Percentiles rank a stretch among this genome's conserved stretches.
These are phyloP conservation scores for Phylloscopus collybita DNA, from an alignment of 2,797 vertebrate genomes.

Conservation along the genomic window DNA sequence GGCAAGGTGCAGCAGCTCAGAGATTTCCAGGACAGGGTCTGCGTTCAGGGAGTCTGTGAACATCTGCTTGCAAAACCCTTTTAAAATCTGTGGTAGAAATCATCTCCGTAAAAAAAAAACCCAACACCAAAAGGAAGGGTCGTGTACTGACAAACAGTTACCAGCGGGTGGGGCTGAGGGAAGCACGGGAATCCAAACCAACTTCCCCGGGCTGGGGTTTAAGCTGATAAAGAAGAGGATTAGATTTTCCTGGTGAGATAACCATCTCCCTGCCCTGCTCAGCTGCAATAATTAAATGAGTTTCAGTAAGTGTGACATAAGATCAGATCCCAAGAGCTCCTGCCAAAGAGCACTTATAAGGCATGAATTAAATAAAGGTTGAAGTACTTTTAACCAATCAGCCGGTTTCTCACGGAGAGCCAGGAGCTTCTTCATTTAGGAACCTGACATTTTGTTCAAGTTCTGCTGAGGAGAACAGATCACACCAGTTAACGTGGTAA, in stretches of 20 bases:
- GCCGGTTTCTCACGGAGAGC: background rate
- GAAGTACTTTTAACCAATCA: slow-evolving; percentile 66
- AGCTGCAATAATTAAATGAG: slow-evolving; percentile 59
- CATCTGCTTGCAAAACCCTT: background rate
- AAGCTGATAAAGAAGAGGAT: slow-evolving; percentile 23
- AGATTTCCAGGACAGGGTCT: background rate
- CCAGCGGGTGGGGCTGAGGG: background rate
- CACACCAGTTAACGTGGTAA: slow-evolving; percentile 59
- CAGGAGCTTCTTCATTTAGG: slow-evolving; percentile 61
- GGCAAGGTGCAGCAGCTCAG: background rate
- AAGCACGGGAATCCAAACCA: background rate
- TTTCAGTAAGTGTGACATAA: slow-evolving; percentile 62
- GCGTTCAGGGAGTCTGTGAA: background rate
- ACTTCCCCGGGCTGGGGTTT: background rate
- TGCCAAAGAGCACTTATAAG: slow-evolving; percentile 64
- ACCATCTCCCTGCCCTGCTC: slow-evolving; percentile 45
- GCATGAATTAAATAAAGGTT: slow-evolving; percentile 70
- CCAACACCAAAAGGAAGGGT: background rate
- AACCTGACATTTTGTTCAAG: slow-evolving; percentile 62
- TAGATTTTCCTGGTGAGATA: slow-evolving; percentile 47
- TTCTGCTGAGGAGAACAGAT: slow-evolving; percentile 67
- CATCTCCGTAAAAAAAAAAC: background rate
- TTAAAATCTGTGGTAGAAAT: background rate
- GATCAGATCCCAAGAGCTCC: slow-evolving; percentile 64
- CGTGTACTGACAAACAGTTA: background rate